Conservation (phyloP, 2,797 vertebrate genomes). For the Semotilus atromaculatus region DNA sequence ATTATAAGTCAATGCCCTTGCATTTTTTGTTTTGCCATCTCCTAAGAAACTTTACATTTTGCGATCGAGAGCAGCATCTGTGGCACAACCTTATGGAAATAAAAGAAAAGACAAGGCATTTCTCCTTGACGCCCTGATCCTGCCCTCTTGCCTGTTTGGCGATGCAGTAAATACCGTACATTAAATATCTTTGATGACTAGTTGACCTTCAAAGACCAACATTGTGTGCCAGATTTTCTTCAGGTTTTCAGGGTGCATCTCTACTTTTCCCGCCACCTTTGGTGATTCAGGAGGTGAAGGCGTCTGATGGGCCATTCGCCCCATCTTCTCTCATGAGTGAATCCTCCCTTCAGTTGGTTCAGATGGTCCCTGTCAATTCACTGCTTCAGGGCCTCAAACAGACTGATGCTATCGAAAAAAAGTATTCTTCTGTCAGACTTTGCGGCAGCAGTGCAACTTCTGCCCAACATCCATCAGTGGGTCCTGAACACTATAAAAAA, state of each 20-base stretch:
- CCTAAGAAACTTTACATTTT: background rate
- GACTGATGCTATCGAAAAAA: too few species aligned
- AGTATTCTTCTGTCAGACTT: too few species aligned
- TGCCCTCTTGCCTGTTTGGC: background rate
- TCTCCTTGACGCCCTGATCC: background rate
- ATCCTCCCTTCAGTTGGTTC: background rate
- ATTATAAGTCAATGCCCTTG: background rate
- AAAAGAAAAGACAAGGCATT: background rate
- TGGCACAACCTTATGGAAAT: background rate
- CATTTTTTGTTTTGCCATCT: background rate
- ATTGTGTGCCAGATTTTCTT: too few species aligned
- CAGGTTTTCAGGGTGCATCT: background rate
- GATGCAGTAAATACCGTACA: background rate
- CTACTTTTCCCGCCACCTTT: background rate
- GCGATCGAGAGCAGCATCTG: background rate
- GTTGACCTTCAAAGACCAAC: too few species aligned
- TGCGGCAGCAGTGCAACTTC: too few species aligned
- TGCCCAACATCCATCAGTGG: too few species aligned
- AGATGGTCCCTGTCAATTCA: background rate
- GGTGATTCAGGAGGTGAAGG: background rate
- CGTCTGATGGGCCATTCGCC: background rate
- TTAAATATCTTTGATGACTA: too few species aligned
- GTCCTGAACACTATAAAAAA: too few species aligned
- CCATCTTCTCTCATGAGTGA: background rate
- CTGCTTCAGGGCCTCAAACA: background rate